phyloP scores from a whole-genome alignment of 2,797 vertebrate genomes.

The Lacerta agilis region DNA sequence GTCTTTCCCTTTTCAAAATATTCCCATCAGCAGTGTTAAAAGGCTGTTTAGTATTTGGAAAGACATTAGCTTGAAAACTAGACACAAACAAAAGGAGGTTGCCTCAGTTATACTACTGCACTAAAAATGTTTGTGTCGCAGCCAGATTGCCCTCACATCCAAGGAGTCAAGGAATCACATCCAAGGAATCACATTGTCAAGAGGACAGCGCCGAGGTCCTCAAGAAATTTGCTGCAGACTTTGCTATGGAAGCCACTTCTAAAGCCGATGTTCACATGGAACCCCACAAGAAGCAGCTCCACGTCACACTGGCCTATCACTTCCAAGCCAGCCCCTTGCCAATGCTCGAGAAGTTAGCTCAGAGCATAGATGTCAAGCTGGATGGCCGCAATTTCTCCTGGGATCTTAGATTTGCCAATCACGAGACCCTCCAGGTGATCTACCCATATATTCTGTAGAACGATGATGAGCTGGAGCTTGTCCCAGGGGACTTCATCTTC shows the following conservation, averaged over 20 bases:
- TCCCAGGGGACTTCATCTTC: constrained; percentile 94
- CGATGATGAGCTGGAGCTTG: constrained; percentile 95
- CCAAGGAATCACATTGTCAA: no score
- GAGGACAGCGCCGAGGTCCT: no score
- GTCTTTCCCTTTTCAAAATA: neutral
- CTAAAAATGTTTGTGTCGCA: no score
- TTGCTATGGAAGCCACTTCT: no score
- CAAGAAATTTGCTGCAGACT: no score
- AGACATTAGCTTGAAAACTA: neutral
- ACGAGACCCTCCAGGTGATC: constrained; percentile 97
- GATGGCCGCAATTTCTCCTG: constrained; percentile 94
- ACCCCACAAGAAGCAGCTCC: constrained; percentile 97
- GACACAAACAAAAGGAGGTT: neutral
- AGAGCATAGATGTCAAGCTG: constrained; percentile 87
- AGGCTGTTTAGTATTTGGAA: neutral
- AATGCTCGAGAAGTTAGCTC: constrained; percentile 91
- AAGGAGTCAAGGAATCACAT: no score
- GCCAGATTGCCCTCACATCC: no score
- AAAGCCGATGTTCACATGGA: constrained; percentile 90
- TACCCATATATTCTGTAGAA: constrained; percentile 97
- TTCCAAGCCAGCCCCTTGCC: constrained; percentile 91
- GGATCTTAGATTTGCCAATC: constrained; percentile 95
- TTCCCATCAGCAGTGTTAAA: neutral
- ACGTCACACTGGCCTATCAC: constrained; percentile 96
- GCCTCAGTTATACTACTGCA: neutral